Evolutionary conservation across 2,888 invertebrate genomes (phyloP).

Genomic region (Ophion costatus): DNA sequence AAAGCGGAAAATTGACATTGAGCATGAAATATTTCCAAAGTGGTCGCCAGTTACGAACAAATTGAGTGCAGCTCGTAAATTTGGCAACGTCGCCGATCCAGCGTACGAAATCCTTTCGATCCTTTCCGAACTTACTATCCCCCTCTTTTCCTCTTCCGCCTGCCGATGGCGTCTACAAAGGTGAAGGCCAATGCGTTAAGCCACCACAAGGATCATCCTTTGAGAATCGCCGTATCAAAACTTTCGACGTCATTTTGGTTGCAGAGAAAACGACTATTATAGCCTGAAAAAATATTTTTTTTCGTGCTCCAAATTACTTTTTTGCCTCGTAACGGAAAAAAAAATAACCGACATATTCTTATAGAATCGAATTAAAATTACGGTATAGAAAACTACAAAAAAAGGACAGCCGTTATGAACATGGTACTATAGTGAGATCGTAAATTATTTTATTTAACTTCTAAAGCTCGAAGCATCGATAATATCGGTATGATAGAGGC

Average conservation of each 20-base stretch:
- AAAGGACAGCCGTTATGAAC: too few species aligned
- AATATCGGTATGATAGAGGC: too few species aligned
- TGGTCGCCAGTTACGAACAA: conserved; percentile 42
- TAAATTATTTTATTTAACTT: too few species aligned
- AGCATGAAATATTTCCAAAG: conserved; percentile 13
- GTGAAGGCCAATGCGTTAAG: conserved; percentile 56
- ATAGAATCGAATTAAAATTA: too few species aligned
- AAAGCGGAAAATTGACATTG: background rate
- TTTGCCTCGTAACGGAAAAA: too few species aligned
- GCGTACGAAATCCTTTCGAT: conserved; percentile 62
- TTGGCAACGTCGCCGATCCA: conserved; percentile 63
- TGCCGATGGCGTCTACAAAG: conserved; percentile 32
- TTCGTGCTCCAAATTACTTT: too few species aligned
- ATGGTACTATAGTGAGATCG: too few species aligned
- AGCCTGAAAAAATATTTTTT: too few species aligned
- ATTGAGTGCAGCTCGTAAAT: conserved; percentile 47
- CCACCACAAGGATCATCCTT: conserved; percentile 46
- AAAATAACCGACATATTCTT: too few species aligned
- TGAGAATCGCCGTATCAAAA: conserved; percentile 20
- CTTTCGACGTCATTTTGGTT: conserved; percentile 17
- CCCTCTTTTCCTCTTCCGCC: conserved; percentile 26
- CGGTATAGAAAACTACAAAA: too few species aligned
- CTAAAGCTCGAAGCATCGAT: too few species aligned
- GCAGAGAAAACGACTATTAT: background rate
- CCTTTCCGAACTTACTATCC: conserved; percentile 35